These are phyloP conservation scores for Sinocyclocheilus anophthalmus DNA, from an alignment of 2,113 vertebrate genomes.

Conservation along the genomic window DNA sequence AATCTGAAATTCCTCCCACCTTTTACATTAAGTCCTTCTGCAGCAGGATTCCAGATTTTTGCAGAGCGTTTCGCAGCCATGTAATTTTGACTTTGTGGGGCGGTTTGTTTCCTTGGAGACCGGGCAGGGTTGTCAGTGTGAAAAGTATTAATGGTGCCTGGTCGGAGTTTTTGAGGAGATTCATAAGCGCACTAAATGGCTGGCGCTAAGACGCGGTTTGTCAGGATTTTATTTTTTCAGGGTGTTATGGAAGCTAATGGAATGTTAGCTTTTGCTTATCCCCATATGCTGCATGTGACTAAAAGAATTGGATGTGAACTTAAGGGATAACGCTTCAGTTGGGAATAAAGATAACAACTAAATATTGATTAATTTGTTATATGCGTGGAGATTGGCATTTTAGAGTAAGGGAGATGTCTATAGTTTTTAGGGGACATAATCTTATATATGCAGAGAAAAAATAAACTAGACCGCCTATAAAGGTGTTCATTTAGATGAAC, in stretches of 20 bases:
- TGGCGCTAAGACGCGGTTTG: slow-evolving; percentile 55
- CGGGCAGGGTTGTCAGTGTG: slow-evolving; percentile 64
- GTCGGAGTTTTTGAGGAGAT: slow-evolving; percentile 42
- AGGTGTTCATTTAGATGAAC: not conserved
- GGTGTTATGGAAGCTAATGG: slow-evolving; percentile 52
- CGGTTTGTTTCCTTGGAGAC: slow-evolving; percentile 62
- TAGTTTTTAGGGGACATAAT: not conserved
- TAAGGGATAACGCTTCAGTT: not conserved
- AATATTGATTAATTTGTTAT: not conserved
- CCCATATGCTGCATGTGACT: no score
- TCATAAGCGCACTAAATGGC: slow-evolving; percentile 35
- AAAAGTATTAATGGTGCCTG: slow-evolving; percentile 56
- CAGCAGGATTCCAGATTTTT: slow-evolving; percentile 39
- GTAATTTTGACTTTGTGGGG: slow-evolving; percentile 61
- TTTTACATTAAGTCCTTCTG: slow-evolving; percentile 38
- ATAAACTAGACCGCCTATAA: no score
- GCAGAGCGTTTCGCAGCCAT: no score
- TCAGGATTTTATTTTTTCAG: slow-evolving; percentile 55
- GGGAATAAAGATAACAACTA: not conserved
- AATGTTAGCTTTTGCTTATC: slow-evolving; percentile 27
- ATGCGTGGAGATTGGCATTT: no score
- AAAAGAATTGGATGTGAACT: not conserved
- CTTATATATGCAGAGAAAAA: not conserved
- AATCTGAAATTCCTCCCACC: slow-evolving; percentile 55
- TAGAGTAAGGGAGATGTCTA: not conserved